These are phyloP conservation scores for Heterotilapia buettikoferi DNA, from an alignment of 2,113 vertebrate species.

Conservation along the genomic window DNA sequence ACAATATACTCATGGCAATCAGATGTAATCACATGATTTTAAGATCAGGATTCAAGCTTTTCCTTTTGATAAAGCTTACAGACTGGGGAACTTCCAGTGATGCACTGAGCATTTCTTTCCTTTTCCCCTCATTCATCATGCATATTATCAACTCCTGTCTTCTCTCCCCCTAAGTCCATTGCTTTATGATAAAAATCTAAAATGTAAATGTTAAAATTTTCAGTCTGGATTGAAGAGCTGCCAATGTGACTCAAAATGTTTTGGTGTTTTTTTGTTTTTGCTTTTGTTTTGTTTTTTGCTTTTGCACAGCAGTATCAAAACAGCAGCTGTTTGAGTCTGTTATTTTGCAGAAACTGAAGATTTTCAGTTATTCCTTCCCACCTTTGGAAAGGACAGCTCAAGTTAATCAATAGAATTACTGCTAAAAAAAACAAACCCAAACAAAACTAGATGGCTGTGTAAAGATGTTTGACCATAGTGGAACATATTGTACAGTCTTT, in stretches of 20 bases:
- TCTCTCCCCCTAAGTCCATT: not conserved
- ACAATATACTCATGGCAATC: not conserved
- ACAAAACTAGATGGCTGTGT: not conserved
- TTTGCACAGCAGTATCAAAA: not conserved
- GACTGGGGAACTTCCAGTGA: not conserved
- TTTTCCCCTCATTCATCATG: not conserved
- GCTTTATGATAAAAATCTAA: not conserved
- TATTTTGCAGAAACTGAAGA: not conserved
- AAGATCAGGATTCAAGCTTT: not conserved
- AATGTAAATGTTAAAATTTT: not conserved
- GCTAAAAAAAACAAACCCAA: not conserved
- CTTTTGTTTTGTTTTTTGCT: not conserved
- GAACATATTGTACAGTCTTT: not conserved
- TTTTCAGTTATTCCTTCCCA: not conserved
- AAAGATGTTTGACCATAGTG: not conserved
- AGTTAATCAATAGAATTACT: not conserved
- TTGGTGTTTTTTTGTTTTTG: not conserved
- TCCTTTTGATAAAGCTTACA: not conserved
- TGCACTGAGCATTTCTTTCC: not conserved
- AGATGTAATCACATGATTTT: not conserved
- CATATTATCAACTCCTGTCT: not conserved
- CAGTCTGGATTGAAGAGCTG: not conserved
- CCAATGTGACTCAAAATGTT: not conserved
- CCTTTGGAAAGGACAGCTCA: not conserved
- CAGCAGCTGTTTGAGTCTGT: not conserved